Conservation (phyloP, 2,113 vertebrate genomes). For the Xiphias gladius region DNA sequence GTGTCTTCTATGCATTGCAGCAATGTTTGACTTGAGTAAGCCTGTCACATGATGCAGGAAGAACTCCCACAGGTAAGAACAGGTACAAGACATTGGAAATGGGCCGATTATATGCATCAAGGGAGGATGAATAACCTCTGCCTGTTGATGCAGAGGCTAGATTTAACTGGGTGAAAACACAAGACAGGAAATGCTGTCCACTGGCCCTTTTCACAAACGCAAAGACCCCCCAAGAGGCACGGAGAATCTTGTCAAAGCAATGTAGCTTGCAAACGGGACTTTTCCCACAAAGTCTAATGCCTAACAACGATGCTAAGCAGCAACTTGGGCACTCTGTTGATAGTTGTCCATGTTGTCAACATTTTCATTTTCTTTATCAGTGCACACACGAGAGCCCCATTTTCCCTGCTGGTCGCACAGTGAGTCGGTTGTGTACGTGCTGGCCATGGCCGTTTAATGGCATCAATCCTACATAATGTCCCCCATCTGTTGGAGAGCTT, state of each 20-base stretch:
- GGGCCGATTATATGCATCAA: neutral
- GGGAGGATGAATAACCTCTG: neutral
- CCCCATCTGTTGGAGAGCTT: slow-evolving; percentile 66
- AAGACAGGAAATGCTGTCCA: slow-evolving; percentile 30
- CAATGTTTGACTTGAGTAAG: slow-evolving; percentile 29
- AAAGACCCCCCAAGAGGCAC: neutral
- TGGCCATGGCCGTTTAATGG: slow-evolving; percentile 39
- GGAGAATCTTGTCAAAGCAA: slow-evolving; percentile 2
- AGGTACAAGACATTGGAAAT: neutral
- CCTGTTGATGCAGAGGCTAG: neutral
- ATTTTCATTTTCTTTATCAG: slow-evolving; percentile 19
- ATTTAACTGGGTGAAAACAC: slow-evolving; percentile 16
- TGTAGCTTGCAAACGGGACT: slow-evolving; percentile 14
- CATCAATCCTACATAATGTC: slow-evolving; percentile 66
- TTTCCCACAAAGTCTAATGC: slow-evolving; percentile 13
- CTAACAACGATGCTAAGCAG: neutral
- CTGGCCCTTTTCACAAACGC: neutral
- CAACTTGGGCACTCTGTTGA: slow-evolving; percentile 26
- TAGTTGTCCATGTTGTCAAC: slow-evolving; percentile 13
- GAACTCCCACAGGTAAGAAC: neutral
- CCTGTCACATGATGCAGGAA: neutral
- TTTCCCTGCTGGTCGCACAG: slow-evolving; percentile 23
- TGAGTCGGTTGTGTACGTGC: slow-evolving; percentile 23
- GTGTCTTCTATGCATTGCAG: slow-evolving; percentile 8
- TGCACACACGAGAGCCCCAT: slow-evolving; percentile 6